phyloP scores from a whole-genome alignment of 2,888 invertebrate species.

The Anticlea derivata region DNA sequence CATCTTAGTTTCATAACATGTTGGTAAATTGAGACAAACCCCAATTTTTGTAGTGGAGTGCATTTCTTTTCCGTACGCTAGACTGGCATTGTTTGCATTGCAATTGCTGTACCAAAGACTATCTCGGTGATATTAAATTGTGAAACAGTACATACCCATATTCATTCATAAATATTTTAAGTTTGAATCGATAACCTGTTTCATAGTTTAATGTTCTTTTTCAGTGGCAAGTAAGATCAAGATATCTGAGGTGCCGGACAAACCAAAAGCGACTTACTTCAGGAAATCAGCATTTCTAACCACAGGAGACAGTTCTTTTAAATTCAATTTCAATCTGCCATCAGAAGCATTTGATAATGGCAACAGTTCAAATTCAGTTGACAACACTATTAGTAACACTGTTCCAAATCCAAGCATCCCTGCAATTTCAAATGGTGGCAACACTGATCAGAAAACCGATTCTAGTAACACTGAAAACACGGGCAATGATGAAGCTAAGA shows the following conservation, averaged over 20 bases:
- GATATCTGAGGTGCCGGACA: slow-evolving; percentile 75
- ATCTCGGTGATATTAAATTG: slow-evolving; percentile 2
- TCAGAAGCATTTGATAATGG: slow-evolving; percentile 51
- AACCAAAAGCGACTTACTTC: slow-evolving; percentile 86
- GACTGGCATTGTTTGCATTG: no score
- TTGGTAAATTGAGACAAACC: no score
- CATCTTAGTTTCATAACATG: no score
- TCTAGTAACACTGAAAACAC: slow-evolving; percentile 26
- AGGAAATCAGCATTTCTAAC: slow-evolving; percentile 85
- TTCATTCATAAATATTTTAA: neutral
- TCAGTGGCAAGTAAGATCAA: slow-evolving; percentile 84
- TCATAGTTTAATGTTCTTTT: slow-evolving; percentile 44
- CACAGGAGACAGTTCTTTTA: slow-evolving; percentile 81
- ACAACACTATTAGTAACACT: slow-evolving; percentile 19
- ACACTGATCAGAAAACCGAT: slow-evolving; percentile 28
- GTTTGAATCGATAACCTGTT: slow-evolving; percentile 2
- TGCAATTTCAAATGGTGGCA: slow-evolving; percentile 22
- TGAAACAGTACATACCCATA: neutral
- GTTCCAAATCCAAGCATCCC: slow-evolving; percentile 28
- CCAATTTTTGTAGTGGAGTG: no score
- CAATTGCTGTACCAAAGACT: no score
- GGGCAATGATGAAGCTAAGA: slow-evolving; percentile 42
- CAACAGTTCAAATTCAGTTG: slow-evolving; percentile 32
- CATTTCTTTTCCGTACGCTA: no score
- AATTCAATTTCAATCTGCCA: slow-evolving; percentile 74